Evolutionary conservation across 2,113 vertebrate species (phyloP).

Genomic region (Bothrops jararaca): DNA sequence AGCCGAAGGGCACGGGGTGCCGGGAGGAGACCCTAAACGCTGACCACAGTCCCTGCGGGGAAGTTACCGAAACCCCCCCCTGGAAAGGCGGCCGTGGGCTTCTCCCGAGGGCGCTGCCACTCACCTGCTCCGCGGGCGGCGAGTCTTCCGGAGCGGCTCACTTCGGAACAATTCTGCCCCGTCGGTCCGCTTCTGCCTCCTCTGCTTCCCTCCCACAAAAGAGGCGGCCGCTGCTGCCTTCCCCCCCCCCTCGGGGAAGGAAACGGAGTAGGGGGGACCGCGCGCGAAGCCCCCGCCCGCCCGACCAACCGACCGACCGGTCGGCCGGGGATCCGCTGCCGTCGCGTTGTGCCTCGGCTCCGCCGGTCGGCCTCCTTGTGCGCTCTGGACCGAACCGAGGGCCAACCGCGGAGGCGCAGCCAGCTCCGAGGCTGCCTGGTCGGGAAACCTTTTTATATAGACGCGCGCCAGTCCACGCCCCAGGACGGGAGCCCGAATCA

Average conservation of each 20-base stretch:
- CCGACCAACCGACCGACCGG: neutral
- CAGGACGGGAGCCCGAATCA: neutral
- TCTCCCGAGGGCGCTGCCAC: neutral
- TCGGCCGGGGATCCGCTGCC: neutral
- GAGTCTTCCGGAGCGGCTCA: neutral
- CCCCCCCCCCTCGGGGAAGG: too few species aligned
- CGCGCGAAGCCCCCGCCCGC: neutral
- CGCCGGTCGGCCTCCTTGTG: neutral
- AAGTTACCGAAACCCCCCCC: neutral
- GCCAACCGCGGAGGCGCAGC: conserved; percentile 4
- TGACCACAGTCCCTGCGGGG: neutral
- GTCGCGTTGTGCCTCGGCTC: neutral
- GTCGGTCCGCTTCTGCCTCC: neutral
- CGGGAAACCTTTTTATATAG: conserved; percentile 14
- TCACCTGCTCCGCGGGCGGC: neutral
- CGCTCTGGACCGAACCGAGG: neutral
- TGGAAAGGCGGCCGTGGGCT: neutral
- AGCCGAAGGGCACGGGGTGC: neutral
- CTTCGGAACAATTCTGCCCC: neutral
- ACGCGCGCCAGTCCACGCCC: conserved; percentile 20
- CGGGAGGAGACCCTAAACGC: neutral
- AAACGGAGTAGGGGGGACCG: conserved; percentile 25
- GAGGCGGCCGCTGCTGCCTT: neutral
- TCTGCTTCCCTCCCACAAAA: neutral
- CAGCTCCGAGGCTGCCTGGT: neutral